These are phyloP conservation scores for Neogobius melanostomus DNA, from an alignment of 2,113 vertebrate species.

Conservation along the genomic window DNA sequence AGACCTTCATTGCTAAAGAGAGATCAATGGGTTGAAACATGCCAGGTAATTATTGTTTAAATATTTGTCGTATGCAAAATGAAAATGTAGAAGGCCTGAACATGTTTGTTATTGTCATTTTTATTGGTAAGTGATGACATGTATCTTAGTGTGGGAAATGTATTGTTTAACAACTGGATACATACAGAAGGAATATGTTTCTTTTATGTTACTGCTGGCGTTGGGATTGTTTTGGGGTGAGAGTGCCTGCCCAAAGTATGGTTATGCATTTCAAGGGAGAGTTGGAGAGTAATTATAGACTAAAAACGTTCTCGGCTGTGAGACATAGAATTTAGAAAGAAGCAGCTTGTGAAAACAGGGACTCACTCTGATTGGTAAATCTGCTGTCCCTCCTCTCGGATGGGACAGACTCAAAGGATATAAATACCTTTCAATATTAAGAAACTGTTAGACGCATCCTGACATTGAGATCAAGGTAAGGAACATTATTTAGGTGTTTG, in stretches of 20 bases:
- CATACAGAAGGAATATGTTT: background rate
- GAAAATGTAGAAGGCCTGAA: no score
- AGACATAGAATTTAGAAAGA: conserved; percentile 59
- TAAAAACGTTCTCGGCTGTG: conserved; percentile 52
- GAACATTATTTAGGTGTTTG: background rate
- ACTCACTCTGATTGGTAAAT: conserved; percentile 54
- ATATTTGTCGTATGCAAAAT: background rate
- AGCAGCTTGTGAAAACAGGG: conserved; percentile 43
- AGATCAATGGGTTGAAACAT: conserved; percentile 32
- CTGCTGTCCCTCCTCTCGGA: conserved; percentile 61
- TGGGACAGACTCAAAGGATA: conserved; percentile 48
- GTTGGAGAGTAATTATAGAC: conserved; percentile 69
- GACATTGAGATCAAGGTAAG: conserved; percentile 52
- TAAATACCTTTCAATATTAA: conserved; percentile 41
- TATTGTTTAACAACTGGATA: background rate
- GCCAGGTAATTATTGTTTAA: conserved; percentile 52
- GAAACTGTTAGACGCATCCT: conserved; percentile 14
- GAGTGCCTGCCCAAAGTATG: conserved; percentile 54
- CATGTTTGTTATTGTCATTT: background rate
- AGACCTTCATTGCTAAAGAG: conserved; percentile 43
- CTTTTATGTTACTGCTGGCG: conserved; percentile 22
- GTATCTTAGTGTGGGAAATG: background rate
- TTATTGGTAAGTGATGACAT: background rate
- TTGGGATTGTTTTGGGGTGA: conserved; percentile 48
- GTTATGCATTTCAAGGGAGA: conserved; percentile 54